Conservation (phyloP, 2,113 vertebrate genomes). For the Gambusia affinis region DNA sequence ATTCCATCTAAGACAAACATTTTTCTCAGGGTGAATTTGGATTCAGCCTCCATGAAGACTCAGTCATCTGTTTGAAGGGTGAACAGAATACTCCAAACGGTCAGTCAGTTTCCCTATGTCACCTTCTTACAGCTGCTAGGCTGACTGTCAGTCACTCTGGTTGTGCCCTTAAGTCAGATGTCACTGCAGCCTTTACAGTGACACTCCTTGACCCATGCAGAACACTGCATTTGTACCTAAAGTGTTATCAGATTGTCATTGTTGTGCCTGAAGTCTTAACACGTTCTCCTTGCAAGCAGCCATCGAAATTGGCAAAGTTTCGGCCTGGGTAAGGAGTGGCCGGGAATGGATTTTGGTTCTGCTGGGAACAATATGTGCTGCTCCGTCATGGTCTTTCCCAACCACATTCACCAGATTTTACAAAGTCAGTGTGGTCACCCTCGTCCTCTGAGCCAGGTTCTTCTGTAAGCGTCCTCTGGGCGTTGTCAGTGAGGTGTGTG, state of each 20-base stretch:
- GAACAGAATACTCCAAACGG: neutral
- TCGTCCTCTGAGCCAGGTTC: too few relatives aligned
- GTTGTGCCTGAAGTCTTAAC: too few relatives aligned
- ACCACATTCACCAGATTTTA: too few relatives aligned
- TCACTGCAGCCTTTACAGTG: neutral
- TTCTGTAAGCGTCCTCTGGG: too few relatives aligned
- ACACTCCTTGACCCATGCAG: neutral
- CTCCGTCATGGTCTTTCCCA: too few relatives aligned
- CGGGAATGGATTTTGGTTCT: too few relatives aligned
- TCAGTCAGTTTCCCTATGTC: neutral
- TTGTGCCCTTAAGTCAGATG: neutral
- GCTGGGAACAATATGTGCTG: too few relatives aligned
- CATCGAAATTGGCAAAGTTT: too few relatives aligned
- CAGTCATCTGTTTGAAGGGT: neutral
- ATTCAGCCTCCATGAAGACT: neutral
- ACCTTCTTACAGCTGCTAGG: neutral
- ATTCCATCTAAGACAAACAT: too few relatives aligned
- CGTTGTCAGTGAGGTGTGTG: too few relatives aligned
- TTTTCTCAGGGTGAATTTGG: neutral
- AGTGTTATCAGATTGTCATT: neutral
- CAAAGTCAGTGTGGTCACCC: too few relatives aligned
- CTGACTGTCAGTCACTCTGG: neutral
- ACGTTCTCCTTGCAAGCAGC: neutral
- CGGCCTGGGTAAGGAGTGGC: too few relatives aligned
- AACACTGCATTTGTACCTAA: neutral